A percentile compares a stretch with the other conserved stretches of the same genome.
Evolutionary conservation across 2,888 invertebrate genomes (phyloP).

Genomic region (Ceramica pisi): DNA sequence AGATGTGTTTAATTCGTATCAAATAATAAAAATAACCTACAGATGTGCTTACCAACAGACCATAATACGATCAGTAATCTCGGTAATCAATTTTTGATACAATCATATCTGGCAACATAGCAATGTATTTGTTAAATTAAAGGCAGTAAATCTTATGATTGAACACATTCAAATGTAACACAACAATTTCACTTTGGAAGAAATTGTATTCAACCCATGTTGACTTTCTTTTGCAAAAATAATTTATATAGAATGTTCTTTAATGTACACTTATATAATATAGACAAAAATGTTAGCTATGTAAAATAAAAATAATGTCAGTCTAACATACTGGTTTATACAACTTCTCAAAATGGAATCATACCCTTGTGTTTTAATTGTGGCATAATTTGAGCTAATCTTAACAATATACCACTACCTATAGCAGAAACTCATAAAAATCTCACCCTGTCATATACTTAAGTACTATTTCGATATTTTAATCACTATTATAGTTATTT

Average conservation of each 20-base stretch:
- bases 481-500: conserved; percentile 52
- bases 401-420: conserved; percentile 56
- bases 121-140: conserved; percentile 16
- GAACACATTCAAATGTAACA: conserved; percentile 33
- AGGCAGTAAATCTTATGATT: conserved; percentile 30
- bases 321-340: neutral
- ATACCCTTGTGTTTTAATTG: conserved; percentile 25
- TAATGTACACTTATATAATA: neutral
- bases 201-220: conserved; percentile 22
- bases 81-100: conserved; percentile 17
- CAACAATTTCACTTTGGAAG: conserved; percentile 31
- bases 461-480: conserved; percentile 65
- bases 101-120: conserved; percentile 9
- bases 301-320: conserved; percentile 24
- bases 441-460: conserved; percentile 69
- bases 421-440: conserved; percentile 63
- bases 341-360: conserved; percentile 37
- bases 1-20: conserved; percentile 25
- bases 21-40: conserved; percentile 14
- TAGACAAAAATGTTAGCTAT: neutral
- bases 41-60: conserved; percentile 8
- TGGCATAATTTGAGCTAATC: conserved; percentile 59
- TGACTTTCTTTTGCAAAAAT: neutral
- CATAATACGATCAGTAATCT: conserved; percentile 39
- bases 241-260: neutral